Percentiles rank a stretch among this genome's conserved stretches.
Evolutionary conservation across 2,888 invertebrate species (phyloP).

Genomic region (Oxyteleia sp.): DNA sequence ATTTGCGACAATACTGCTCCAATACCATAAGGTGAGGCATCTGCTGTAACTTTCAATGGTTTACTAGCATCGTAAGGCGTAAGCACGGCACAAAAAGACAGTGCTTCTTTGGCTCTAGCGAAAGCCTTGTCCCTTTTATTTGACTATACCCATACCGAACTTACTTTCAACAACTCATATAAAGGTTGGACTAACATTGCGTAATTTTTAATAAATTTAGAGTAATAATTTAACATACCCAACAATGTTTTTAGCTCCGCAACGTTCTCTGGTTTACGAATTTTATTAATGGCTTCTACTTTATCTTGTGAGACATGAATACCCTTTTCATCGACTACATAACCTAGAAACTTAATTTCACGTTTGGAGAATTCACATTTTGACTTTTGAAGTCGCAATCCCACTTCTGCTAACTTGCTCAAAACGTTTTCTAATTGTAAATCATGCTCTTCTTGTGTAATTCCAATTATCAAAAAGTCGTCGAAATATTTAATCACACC

Average conservation of each 20-base stretch:
- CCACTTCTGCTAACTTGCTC: conserved; percentile 73
- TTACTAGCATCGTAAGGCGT: conserved; percentile 63
- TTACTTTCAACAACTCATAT: neutral
- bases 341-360: conserved; percentile 77
- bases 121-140: conserved; percentile 1
- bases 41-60: conserved; percentile 52
- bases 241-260: conserved; percentile 20
- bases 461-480: conserved; percentile 79
- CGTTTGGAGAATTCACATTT: conserved; percentile 78
- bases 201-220: conserved; percentile 15
- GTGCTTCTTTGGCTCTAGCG: neutral
- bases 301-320: conserved; percentile 32
- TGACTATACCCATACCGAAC: neutral
- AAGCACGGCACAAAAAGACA: conserved; percentile 12
- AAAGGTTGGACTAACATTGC: conserved; percentile 1
- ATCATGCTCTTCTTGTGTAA: conserved; percentile 73
- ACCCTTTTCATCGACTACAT: conserved; percentile 68
- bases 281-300: conserved; percentile 51
- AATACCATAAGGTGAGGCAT: conserved; percentile 74
- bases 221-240: conserved; percentile 41
- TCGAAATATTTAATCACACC: conserved; percentile 75
- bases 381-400: conserved; percentile 76
- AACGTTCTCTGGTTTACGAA: neutral
- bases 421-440: conserved; percentile 76
- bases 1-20: conserved; percentile 79